Percentiles rank a stretch among this genome's conserved stretches.
phyloP scores from a whole-genome alignment of 2,797 vertebrate species.

The Hypotaenidia philippensis region DNA sequence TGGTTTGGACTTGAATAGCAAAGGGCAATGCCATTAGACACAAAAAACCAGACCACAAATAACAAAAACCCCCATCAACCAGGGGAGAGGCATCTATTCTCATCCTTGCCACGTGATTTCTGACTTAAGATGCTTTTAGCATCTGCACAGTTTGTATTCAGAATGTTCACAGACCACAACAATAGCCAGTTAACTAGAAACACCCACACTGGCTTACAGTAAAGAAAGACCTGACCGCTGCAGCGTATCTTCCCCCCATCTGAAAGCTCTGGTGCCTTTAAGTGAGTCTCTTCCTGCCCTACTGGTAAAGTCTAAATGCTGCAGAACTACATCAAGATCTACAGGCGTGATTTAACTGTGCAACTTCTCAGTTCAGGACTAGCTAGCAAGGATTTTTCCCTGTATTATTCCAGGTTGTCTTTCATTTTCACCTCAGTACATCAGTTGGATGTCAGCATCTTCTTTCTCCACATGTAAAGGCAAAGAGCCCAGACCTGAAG shows the following conservation, averaged over 20 bases:
- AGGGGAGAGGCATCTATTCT: not conserved
- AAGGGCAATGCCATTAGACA: not conserved
- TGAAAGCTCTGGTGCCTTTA: not conserved
- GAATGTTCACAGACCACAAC: not conserved
- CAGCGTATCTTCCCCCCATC: not conserved
- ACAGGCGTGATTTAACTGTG: not conserved
- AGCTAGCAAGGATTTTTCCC: not conserved
- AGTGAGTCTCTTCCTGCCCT: not conserved
- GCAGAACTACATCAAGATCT: not conserved
- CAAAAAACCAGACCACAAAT: too few species aligned
- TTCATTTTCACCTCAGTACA: not conserved
- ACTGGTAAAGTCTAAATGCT: not conserved
- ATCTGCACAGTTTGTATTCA: not conserved
- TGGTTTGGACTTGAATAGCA: not conserved
- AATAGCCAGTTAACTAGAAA: not conserved
- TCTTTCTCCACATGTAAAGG: accelerated
- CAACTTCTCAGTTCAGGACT: not conserved
- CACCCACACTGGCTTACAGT: not conserved
- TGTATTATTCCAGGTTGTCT: not conserved
- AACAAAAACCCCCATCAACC: too few species aligned
- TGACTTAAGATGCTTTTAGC: not conserved
- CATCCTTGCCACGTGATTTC: not conserved
- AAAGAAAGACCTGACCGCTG: not conserved
- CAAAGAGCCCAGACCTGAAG: not conserved
- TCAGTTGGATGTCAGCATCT: not conserved